Evolutionary conservation across 2,888 invertebrate species (phyloP), one percentile per base, ranked within the genome.

Genomic region (Poecilobothrus nobilitatus): DNA sequence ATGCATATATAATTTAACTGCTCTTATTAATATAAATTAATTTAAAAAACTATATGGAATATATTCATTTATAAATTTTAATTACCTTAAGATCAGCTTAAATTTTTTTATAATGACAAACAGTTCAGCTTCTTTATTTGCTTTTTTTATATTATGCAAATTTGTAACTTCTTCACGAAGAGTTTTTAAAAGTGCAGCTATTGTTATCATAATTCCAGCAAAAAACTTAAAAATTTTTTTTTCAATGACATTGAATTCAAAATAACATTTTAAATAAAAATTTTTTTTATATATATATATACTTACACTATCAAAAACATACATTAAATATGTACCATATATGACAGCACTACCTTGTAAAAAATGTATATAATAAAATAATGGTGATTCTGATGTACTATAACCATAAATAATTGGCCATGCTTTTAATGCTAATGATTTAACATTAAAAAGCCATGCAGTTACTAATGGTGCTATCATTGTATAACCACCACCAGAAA

Each of bases 321-420:
- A 53, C 53, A 53, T 53, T 53, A 53, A 18, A 18, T 2, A 18
- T 53, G 53, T 53, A 53, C 15, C 53, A n/a, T 53, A 53, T 15
- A 53, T 6, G 1, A 53, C 53, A 18, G n/a, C 53, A 53, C 9
- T 12, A 12, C 18, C 15, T 53, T 53, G 53, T 18, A 53, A 53
- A 53, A 53, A 53, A 53, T 53, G 53, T 53, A 53, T 53, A 53
- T 53, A 53, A 53, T 53, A 53, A 15, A 53, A 53, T 53, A 53
- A 18, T 53, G 53, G 18, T 18, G 53, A 5, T 53, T 53, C n/a
- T 4, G 53, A 18, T 53, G 53, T 53, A 18, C 5, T 18, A 53
- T 53, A 18, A 53, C 53, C 53, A 53, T 2, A 6, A 2, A 53
- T 53, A 15, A 12, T 15, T 12, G 53, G 53, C 53, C 53, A 53